Evolutionary conservation across 1,140 invertebrate species (phyloP).

Genomic region (Venustaconcha ellipsiformis): DNA sequence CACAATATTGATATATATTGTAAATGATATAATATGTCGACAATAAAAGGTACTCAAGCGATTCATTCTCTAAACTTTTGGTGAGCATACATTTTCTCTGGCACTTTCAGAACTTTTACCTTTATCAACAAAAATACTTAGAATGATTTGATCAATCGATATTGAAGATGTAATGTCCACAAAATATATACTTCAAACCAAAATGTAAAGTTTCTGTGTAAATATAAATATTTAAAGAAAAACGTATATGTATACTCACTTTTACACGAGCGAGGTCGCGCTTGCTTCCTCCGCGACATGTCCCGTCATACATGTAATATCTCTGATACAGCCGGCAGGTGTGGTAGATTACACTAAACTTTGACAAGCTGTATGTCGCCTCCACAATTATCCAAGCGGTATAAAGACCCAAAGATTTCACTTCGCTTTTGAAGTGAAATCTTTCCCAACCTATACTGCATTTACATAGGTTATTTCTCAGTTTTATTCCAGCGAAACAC

Average conservation of each 20-base stretch:
- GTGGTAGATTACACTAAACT: neutral
- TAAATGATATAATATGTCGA: too few species aligned
- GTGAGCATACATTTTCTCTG: neutral
- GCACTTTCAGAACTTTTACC: neutral
- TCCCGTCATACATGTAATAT: neutral
- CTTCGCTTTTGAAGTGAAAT: too few species aligned
- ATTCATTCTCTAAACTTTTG: neutral
- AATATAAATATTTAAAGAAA: neutral
- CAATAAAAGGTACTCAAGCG: too few species aligned
- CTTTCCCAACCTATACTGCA: too few species aligned
- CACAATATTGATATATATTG: too few species aligned
- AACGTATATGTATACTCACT: slow-evolving; percentile 37
- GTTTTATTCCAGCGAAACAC: slow-evolving; percentile 10
- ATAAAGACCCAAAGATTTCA: too few species aligned
- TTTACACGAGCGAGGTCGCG: slow-evolving; percentile 53
- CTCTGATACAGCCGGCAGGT: neutral
- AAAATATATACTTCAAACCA: neutral
- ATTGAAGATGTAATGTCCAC: neutral
- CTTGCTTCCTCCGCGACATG: slow-evolving; percentile 56
- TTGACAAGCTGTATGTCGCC: neutral
- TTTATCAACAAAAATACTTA: neutral
- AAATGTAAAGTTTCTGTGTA: neutral
- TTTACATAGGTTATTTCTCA: too few species aligned
- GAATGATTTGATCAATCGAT: neutral
- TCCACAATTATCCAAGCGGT: too few species aligned